Base-by-base conservation (phyloP, 2,888 invertebrate species). In the Laothoe populi region DNA sequence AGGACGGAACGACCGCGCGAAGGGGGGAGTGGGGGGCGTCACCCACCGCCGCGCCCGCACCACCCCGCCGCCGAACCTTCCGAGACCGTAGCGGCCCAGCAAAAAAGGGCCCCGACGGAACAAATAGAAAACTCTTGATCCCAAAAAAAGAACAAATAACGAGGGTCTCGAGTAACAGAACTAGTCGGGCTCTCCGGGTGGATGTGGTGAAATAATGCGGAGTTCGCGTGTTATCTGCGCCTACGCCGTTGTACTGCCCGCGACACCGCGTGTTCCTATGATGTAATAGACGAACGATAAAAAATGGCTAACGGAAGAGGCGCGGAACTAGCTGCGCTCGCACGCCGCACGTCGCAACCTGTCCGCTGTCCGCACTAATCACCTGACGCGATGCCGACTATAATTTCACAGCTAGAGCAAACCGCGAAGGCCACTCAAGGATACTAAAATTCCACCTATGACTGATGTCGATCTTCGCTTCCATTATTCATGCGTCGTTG, bases 61-160 rank as follows among this genome's bases (percentile, higher is more conserved):
- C 31, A 72, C 78, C 78, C 73, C 83, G 86, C 88, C 79, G 84
- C 79, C 78, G 82, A 90, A 88, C 87, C 88, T 87, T 88, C 84
- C 77, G 83, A 84, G 82, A 82, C 38, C 88, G 87, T 83, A 83
- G 81, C 78, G 85, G 80, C 83, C 82, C 87, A 85, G 89, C 88
- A 91, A 92, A 92, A 90, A 92, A 92, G 81, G 85, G 88, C 81
- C 83, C 86, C 88, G 81, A 81, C 87, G 87, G 90, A 90, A 91
- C 91, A 91, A 92, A 92, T 90, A 92, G 90, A 90, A 89, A 90
- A 90, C 82, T 83, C 72, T 86, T 76, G 73, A 71, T 67, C 67
- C 74, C 72, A 81, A 84, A 86, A 83, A 87, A 88, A 83, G 76
- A 82, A 84, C 73, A 83, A 86, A 88, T 84, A 87, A 84, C 83